Percentiles rank a stretch among this genome's conserved stretches.
These are phyloP conservation scores for Ctenosaura bakeri DNA, from an alignment of 2,797 vertebrate species.

Conservation along the genomic window DNA sequence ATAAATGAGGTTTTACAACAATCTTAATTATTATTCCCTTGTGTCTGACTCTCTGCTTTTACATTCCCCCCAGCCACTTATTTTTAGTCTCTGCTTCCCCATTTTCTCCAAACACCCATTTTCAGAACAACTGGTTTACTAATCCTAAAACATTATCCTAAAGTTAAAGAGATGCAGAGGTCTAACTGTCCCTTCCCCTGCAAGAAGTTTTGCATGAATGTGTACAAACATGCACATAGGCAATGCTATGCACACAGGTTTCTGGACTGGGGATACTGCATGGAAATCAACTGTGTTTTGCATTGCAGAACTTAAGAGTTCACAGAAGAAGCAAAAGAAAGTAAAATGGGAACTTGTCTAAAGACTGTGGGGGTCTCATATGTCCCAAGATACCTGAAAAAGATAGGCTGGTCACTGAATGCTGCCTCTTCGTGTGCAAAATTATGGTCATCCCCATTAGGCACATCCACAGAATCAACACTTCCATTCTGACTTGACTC, in stretches of 20 bases:
- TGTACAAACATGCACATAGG: too few relatives aligned
- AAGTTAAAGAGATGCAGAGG: not conserved
- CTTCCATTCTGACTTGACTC: constrained; percentile 83
- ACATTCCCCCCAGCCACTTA: too few relatives aligned
- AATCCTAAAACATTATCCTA: not conserved
- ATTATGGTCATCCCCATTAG: constrained; percentile 73
- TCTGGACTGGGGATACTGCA: not conserved
- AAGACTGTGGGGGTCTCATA: not conserved
- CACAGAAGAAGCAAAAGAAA: not conserved
- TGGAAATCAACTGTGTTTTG: not conserved
- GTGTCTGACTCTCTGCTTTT: not conserved
- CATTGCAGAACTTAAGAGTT: not conserved
- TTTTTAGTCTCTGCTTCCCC: not conserved
- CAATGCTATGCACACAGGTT: not conserved
- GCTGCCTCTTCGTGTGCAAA: constrained; percentile 72
- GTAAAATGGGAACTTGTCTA: not conserved
- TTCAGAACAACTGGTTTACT: not conserved
- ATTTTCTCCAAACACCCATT: not conserved
- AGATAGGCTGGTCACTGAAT: constrained; percentile 93
- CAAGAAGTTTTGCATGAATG: not conserved
- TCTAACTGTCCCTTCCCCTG: not conserved
- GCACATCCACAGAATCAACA: constrained; percentile 72
- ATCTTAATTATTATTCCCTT: not conserved
- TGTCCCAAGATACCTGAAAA: constrained; percentile 88
- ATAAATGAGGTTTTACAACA: not conserved